Percentiles rank a stretch among this genome's conserved stretches.
phyloP scores from a whole-genome alignment of 2,888 invertebrate species.

The Allophyes oxyacanthae region DNA sequence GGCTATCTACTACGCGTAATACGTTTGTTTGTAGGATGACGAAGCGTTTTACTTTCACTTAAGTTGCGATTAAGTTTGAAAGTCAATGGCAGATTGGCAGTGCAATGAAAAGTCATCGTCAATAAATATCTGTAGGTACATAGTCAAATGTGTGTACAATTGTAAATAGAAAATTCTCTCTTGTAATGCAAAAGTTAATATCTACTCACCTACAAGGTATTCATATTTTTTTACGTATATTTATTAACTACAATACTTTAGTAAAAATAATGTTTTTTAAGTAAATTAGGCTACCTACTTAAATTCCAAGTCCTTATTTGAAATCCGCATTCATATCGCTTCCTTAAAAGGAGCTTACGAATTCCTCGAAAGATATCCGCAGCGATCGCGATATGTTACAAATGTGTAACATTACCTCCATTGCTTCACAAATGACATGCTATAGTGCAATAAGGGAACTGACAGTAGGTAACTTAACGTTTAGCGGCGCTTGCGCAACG shows the following conservation, averaged over 20 bases:
- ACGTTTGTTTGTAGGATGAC: slow-evolving; percentile 11
- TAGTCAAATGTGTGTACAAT: too few species aligned
- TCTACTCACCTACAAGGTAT: too few species aligned
- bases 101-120: too few species aligned
- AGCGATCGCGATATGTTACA: slow-evolving; percentile 42
- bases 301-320: slow-evolving; percentile 2
- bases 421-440: slow-evolving; percentile 52
- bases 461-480: slow-evolving; percentile 42
- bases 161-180: too few species aligned
- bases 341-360: slow-evolving; percentile 21
- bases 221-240: too few species aligned
- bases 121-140: too few species aligned
- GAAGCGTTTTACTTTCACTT: slow-evolving; percentile 34
- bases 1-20: slow-evolving; percentile 5
- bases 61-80: slow-evolving; percentile 21
- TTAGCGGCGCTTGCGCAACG: slow-evolving; percentile 66
- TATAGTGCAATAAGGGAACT: slow-evolving; percentile 50
- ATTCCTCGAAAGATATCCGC: slow-evolving; percentile 9
- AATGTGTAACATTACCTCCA: slow-evolving; percentile 43
- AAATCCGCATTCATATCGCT: slow-evolving; percentile 4
- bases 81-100: slow-evolving; percentile 25
- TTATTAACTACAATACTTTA: too few species aligned
- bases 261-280: too few species aligned
- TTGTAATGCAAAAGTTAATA: too few species aligned
- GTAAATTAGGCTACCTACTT: background rate